Conservation (phyloP, 2,797 vertebrate genomes). For the Pyrocephalus nanus region DNA sequence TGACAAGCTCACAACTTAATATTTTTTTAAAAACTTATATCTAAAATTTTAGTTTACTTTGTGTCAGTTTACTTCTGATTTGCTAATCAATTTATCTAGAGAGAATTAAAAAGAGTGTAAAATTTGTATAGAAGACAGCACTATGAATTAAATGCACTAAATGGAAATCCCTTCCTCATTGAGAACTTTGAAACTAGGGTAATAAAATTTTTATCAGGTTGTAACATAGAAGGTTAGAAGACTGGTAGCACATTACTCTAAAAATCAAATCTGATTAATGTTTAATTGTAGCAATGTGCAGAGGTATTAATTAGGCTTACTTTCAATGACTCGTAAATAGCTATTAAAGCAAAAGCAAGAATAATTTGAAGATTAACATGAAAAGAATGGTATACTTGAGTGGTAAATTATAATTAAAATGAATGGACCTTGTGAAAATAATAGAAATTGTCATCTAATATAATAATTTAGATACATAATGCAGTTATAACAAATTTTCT, state of each 20-base stretch:
- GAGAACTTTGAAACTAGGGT: constrained; percentile 51
- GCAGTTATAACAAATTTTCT: constrained; percentile 37
- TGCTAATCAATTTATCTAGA: constrained; percentile 7
- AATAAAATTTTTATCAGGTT: constrained; percentile 68
- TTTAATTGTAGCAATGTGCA: constrained; percentile 66
- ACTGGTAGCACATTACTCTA: constrained; percentile 60
- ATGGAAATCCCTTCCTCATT: constrained; percentile 43
- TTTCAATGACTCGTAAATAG: constrained; percentile 67
- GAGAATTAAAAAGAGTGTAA: neutral
- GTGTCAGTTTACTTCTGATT: neutral
- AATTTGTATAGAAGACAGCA: neutral
- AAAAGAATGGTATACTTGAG: constrained; percentile 48
- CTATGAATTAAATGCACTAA: neutral
- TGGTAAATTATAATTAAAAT: constrained; percentile 52
- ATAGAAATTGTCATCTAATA: constrained; percentile 47
- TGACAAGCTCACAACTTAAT: neutral
- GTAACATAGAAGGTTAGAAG: constrained; percentile 54
- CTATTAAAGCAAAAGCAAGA: constrained; percentile 58
- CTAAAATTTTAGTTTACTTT: neutral
- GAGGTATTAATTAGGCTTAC: constrained; percentile 65
- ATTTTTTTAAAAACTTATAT: neutral
- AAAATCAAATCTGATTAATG: constrained; percentile 76
- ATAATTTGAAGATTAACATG: constrained; percentile 66
- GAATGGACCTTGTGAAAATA: constrained; percentile 59
- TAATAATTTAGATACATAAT: constrained; percentile 50